Base-by-base conservation (phyloP, 2,113 vertebrate species). In the Vulpes ferrilata region DNA sequence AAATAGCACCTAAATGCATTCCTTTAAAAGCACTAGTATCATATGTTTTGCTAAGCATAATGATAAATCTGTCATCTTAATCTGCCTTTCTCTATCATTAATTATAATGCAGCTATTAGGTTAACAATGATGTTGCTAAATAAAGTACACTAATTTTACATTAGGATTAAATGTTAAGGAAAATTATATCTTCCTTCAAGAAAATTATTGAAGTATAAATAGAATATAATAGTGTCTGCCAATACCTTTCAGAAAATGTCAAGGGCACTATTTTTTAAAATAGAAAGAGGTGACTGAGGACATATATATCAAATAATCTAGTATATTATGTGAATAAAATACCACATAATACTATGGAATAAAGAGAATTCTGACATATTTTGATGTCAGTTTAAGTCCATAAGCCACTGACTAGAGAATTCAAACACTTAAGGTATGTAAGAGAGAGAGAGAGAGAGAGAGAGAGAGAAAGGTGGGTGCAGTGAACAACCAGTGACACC, bases 51-150 rank as follows among this genome's bases (percentile, higher is more conserved):
- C 88, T 90, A 93, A 95, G 92, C 83, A 89, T 94, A 90, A 82
- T 92, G 73, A 97, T 97, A 95, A 96, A 88, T 88, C 97, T 96
- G 86, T 98, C 97, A 96, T 90, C 82, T 93, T 81, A 89, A 95
- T 65, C 82, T 90, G 55, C 71, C 83, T 97, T 93, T 93, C 92
- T 95, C 95, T 96, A 80, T 94, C 76, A 90, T 94, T 97, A 98
- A 96, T 96, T 96, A 95, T 90, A 96, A 97, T 88, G 71, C 88
- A 96, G 95, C 89, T 96, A 95, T 98, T 96, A 97, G 90, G 71
- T 84, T 97, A 97, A 98, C 95, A 97, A 97, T 94, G 81, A 88
- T 90, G 81, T 88, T 96, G 65, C 97, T 98, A 95, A 97, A 95
- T 96, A 96, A 90, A 88, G 97, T 91, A 81, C 30, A 60, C 84